A percentile compares a stretch with the other conserved stretches of the same genome.
Conservation (phyloP, 2,888 invertebrate genomes). For the Drosophila merina region DNA sequence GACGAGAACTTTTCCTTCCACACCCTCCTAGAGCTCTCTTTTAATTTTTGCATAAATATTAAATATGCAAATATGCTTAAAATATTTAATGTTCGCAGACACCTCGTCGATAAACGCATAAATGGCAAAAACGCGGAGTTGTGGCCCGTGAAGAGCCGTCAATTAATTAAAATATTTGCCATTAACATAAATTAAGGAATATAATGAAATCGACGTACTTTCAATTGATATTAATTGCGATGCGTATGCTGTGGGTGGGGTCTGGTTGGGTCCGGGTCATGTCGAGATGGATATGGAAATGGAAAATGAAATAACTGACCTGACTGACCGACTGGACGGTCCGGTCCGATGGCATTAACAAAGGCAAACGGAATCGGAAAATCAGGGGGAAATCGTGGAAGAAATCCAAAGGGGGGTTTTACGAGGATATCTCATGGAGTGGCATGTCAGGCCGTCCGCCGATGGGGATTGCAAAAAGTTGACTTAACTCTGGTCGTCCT, state of each 20-base stretch:
- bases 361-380: neutral
- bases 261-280: too few relatives aligned
- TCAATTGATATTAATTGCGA: slow-evolving; percentile 75
- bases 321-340: neutral
- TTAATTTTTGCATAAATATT: slow-evolving; percentile 32
- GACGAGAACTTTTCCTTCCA: neutral
- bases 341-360: neutral
- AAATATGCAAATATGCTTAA: slow-evolving; percentile 42
- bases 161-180: slow-evolving; percentile 70
- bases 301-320: slow-evolving; percentile 24
- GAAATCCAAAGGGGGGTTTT: neutral
- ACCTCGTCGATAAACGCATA: slow-evolving; percentile 24
- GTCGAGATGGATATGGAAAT: neutral
- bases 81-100: slow-evolving; percentile 42
- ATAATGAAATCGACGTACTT: slow-evolving; percentile 65
- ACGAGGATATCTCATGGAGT: slow-evolving; percentile 4
- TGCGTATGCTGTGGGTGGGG: slow-evolving; percentile 7
- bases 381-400: neutral
- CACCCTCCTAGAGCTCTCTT: neutral
- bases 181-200: slow-evolving; percentile 73
- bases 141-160: slow-evolving; percentile 18
- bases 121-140: neutral
- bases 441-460: slow-evolving; percentile 30
- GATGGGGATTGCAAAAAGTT: slow-evolving; percentile 22
- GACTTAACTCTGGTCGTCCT: slow-evolving; percentile 37